Evolutionary conservation across 2,797 vertebrate species (phyloP), one percentile per base, ranked within the genome.

Genomic region (Coluber constrictor): DNA sequence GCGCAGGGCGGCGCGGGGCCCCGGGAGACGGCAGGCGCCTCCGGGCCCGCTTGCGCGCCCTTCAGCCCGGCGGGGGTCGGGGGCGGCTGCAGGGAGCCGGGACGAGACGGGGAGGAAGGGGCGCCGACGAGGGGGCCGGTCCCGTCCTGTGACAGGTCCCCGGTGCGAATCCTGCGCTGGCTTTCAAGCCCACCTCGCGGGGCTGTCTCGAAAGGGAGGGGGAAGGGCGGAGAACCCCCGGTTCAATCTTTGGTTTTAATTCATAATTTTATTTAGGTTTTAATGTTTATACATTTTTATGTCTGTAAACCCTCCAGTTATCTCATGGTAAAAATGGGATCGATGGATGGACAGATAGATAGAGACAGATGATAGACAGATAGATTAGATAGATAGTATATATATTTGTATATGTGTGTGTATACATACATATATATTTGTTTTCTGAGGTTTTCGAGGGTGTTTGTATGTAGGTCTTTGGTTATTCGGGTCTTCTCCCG

Each of bases 61-160:
- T 61, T 55, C 57, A 6, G 60, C 59, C 51, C 88, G n/a, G 87
- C 90, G 0, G 55, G 88, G 20, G 79, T 91, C 56, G 87, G 94
- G 25, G 61, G 61, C 92, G 93, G 88, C 51, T 10, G 94, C 90
- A 88, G 90, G 63, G 55, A 18, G n/a, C 37, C 29, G 29, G 70
- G 61, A 4, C 25, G 23, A 2, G 90, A 88, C 88, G 93, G 25
- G 25, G 4, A 51, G 47, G 47, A 51, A 51, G 90, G 89, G 91
- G 92, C 94, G 60, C 90, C 89, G 47, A 10, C 90, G 89, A 0
- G 83, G 61, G 66, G n/a, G 15, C 6, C n/a, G 0, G 79, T 29
- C 5, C 55, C 74, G 90, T 79, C 90, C 91, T 79, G 90, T 74
- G 60, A 13, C 29, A 5, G 63, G n/a, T 3, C 61, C 27, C 61